These are phyloP conservation scores for Parapristionchus giblindavisi DNA, from an alignment of 2,888 invertebrate genomes.

Conservation along the genomic window DNA sequence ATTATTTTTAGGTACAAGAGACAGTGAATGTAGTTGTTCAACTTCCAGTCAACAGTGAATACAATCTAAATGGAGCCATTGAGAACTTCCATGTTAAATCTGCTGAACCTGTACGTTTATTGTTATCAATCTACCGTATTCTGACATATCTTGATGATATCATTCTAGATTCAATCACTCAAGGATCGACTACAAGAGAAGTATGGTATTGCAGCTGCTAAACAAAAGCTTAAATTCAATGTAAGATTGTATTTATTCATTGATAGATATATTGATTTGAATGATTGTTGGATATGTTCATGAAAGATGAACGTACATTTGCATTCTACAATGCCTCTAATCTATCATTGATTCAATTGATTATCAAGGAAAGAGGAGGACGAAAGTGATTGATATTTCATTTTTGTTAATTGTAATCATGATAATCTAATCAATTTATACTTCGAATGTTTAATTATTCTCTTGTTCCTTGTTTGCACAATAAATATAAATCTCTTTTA, in stretches of 20 bases:
- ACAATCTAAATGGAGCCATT: conserved; percentile 91
- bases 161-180: conserved; percentile 74
- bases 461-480: no score
- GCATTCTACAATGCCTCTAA: conserved; percentile 94
- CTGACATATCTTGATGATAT: not conserved
- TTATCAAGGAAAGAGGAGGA: conserved; percentile 96
- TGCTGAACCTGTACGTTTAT: conserved; percentile 76
- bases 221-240: conserved; percentile 94
- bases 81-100: conserved; percentile 82
- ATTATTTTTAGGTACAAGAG: conserved; percentile 41
- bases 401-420: no score
- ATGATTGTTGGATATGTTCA: conserved; percentile 86
- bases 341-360: conserved; percentile 84
- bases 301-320: conserved; percentile 92
- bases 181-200: conserved; percentile 87
- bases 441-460: no score
- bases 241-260: no score
- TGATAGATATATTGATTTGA: conserved; percentile 49
- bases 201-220: conserved; percentile 92
- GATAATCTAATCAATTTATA: no score
- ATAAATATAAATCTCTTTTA: no score
- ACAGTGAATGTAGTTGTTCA: conserved; percentile 81
- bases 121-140: not conserved
- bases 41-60: conserved; percentile 92
- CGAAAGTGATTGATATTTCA: conserved; percentile 82